phyloP scores from a whole-genome alignment of 2,113 vertebrate genomes.

The Entomyzon cyanotis region DNA sequence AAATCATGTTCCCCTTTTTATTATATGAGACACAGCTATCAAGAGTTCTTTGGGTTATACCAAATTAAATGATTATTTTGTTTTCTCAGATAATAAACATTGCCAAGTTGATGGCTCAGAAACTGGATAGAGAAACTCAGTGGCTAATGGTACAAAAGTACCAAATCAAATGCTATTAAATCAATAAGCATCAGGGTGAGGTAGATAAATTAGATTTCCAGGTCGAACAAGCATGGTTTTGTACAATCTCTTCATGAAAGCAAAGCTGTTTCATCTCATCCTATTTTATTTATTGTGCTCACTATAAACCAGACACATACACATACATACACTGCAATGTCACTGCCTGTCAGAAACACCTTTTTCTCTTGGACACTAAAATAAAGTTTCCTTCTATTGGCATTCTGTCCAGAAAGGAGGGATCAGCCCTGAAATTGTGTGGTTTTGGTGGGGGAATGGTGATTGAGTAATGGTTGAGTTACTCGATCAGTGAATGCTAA shows the following conservation, averaged over 20 bases:
- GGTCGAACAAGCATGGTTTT: not conserved
- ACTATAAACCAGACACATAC: not conserved
- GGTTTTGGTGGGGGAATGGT: not conserved
- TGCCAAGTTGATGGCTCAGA: not conserved
- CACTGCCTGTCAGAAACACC: not conserved
- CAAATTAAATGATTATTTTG: not conserved
- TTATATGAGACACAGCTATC: not conserved
- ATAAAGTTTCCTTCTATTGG: not conserved
- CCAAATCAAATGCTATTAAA: not conserved
- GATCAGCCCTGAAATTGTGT: not conserved
- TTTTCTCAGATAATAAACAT: not conserved
- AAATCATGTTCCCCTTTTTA: not conserved
- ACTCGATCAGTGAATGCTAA: not conserved
- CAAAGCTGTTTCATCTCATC: constrained; percentile 49
- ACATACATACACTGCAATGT: constrained; percentile 22
- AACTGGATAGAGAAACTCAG: not conserved
- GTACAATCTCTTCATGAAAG: not conserved
- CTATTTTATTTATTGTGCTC: not conserved
- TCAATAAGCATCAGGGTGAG: not conserved
- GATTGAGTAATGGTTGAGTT: not conserved
- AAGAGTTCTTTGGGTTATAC: not conserved
- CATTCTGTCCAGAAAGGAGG: not conserved
- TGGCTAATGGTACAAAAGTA: not conserved
- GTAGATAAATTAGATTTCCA: not conserved
- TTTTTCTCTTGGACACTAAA: not conserved